These are phyloP conservation scores for Enteromius anoplus DNA, from an alignment of 2,797 vertebrate genomes.

Conservation along the genomic window DNA sequence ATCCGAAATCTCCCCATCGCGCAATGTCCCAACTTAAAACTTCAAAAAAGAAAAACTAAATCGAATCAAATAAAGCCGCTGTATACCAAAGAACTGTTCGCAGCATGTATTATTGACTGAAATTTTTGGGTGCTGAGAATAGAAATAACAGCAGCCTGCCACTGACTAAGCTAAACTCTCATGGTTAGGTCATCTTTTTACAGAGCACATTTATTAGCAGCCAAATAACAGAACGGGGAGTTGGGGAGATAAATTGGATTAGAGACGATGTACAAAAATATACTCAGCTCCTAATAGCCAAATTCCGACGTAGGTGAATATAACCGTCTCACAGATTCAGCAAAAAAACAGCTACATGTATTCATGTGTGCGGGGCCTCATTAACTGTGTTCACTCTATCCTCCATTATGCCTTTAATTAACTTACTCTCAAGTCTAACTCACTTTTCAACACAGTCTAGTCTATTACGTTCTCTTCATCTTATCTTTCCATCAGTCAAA, in stretches of 20 bases:
- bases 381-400: constrained; percentile 36
- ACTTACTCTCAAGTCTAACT: constrained; percentile 29
- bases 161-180: background rate
- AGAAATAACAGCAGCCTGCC: background rate
- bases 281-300: background rate
- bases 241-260: background rate
- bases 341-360: constrained; percentile 17
- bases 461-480: constrained; percentile 28
- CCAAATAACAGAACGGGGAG: background rate
- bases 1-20: background rate
- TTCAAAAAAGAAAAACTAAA: background rate
- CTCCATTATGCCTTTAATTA: constrained; percentile 39
- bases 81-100: background rate
- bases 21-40: background rate
- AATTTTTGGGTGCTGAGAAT: background rate
- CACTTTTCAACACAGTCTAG: constrained; percentile 33
- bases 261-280: background rate
- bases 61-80: background rate
- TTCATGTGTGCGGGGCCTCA: constrained; percentile 29
- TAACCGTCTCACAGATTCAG: constrained; percentile 18
- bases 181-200: background rate
- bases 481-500: constrained; percentile 11
- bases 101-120: background rate
- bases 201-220: background rate
- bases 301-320: constrained; percentile 13